Base-by-base conservation (phyloP, 2,797 vertebrate species). In the Selene dorsalis region DNA sequence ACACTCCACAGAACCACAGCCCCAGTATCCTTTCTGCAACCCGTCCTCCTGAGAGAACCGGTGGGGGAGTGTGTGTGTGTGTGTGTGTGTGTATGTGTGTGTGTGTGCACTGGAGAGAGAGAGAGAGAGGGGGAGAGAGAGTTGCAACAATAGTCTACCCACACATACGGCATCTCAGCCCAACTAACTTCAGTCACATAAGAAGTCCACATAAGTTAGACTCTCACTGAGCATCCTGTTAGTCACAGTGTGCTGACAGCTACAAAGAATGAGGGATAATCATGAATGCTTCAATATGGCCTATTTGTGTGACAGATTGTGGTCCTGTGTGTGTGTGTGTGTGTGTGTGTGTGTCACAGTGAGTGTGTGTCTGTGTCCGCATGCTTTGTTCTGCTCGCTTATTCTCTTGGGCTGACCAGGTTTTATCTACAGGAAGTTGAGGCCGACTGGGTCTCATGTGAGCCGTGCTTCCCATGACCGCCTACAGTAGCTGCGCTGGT, bases 371-470 rank as follows among this genome's bases (percentile, higher is more conserved):
- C 64, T 73, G 81, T 75, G 66, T 69, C 13, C 1, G 72, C 59
- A 69, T 79, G 77, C 88, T 90, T 91, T 93, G 90, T 91, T 92
- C 88, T 86, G 63, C 85, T 82, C 52, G 59, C 81, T 82, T 86
- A 88, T 84, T 92, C 90, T 91, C 84, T 84, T 48, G 82, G 84
- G 88, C 88, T n/a, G 74, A 80, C 72, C 83, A 87, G 87, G 87
- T 91, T 93, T 94, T 93, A 94, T 94, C 93, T 91, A 86, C 93
- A 94, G 93, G 92, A 95, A 94, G 92, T 93, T 93, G 91, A 89
- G 88, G 91, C 90, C 87, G 81, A 93, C 88, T 94, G 87, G 87
- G 80, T 85, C 86, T 93, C 91, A 94, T 88, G 90, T 93, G 87
- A 94, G 90, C 91, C 92, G 73, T 92, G 81, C 88, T 94, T 94